phyloP scores from a whole-genome alignment of 1,140 invertebrate genomes.

The Dendroctonus ponderosae region DNA sequence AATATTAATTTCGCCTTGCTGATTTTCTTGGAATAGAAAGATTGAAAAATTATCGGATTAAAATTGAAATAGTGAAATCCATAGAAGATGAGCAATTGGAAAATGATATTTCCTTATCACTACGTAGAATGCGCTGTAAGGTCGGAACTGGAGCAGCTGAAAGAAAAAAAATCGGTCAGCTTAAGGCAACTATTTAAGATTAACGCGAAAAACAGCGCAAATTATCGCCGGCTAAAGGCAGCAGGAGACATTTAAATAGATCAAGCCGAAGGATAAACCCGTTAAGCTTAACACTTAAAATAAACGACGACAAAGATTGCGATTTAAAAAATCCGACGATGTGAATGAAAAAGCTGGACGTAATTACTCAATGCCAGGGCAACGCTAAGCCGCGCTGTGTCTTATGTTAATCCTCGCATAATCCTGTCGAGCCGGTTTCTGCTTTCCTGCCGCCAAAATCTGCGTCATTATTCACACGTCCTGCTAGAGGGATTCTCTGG shows the following conservation, averaged over 20 bases:
- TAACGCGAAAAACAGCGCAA: constrained; percentile 18
- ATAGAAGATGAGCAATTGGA: no score
- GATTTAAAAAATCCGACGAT: constrained; percentile 44
- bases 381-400: constrained; percentile 50
- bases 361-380: constrained; percentile 51
- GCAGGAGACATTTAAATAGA: constrained; percentile 33
- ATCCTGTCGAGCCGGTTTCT: constrained; percentile 49
- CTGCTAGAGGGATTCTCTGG: constrained; percentile 23
- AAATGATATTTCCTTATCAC: no score
- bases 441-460: constrained; percentile 42
- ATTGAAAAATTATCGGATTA: no score
- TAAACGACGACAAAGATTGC: constrained; percentile 47
- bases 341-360: constrained; percentile 42
- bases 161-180: no score
- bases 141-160: no score
- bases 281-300: constrained; percentile 47
- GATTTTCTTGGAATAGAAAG: no score
- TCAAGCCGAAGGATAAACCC: constrained; percentile 32
- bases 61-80: no score
- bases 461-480: constrained; percentile 45
- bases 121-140: no score
- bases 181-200: constrained; percentile 4
- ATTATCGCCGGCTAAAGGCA: constrained; percentile 21
- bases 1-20: no score
- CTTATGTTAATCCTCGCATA: constrained; percentile 51